Base-by-base conservation (phyloP, 2,888 invertebrate genomes). In the Anticlea derivata region DNA sequence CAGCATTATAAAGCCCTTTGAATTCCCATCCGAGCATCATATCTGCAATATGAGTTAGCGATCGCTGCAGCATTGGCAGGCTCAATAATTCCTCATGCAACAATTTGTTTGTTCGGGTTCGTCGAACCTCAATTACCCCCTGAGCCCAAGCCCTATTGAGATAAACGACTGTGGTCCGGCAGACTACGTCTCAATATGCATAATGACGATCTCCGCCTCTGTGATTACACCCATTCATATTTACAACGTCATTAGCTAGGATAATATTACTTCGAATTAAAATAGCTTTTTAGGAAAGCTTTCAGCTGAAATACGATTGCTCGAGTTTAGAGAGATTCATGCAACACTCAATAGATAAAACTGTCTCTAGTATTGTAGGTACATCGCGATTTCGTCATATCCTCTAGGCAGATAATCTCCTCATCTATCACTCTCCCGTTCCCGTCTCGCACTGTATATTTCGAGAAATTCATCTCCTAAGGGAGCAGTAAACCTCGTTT, bases 71-170 rank as follows among this genome's bases (percentile, higher is more conserved):
- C n/a, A 70, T 66, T 67, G 68, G 66, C 70, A 66, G 65, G 61
- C 22, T 68, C 67, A 68, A n/a, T n/a, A n/a, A 71, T 77, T 66
- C 68, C 60, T 79, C 73, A 73, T 73, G 60, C 63, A 70, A 72
- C 70, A 70, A 75, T 81, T 73, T 75, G 68, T 70, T 66, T 69
- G 65, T 58, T 46, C 61, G 66, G 61, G 83, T 80, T 84, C 78
- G 72, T 77, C 65, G 81, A 75, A 76, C 82, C 67, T 72, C 78
- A 80, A 84, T 85, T 83, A 83, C 74, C 67, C 70, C 62, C 73
- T 68, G 67, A 73, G 78, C 78, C 76, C 75, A 79, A 79, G 71
- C 74, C 78, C 75, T 80, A 79, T 82, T 80, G 75, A 80, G 77
- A 80, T 78, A 74, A 77, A 80, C 74, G 73, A 67, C 60, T 63